Evolutionary conservation across 2,888 invertebrate species (phyloP).

Genomic region (Plagodis pulveraria): DNA sequence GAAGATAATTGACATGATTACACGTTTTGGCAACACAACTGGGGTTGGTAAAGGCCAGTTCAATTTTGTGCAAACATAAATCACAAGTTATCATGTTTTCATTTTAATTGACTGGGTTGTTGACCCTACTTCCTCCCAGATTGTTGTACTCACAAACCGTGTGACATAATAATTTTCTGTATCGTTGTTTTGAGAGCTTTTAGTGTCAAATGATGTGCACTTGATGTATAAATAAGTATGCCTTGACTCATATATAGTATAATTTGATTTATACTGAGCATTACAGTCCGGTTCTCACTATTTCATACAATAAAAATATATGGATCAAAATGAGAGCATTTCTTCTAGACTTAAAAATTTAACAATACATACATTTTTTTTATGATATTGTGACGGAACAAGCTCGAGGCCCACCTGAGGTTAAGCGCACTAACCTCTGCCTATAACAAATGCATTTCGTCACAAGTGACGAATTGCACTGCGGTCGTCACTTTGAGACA

Average conservation of each 20-base stretch:
- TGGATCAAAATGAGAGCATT: too few species aligned
- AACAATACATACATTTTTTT: too few species aligned
- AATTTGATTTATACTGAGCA: not conserved
- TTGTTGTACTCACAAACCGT: slow-evolving; percentile 47
- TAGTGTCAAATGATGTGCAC: slow-evolving; percentile 10
- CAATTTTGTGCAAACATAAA: slow-evolving; percentile 27
- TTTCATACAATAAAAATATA: too few species aligned
- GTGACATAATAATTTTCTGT: slow-evolving; percentile 35
- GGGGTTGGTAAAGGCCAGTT: slow-evolving; percentile 12
- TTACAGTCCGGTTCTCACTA: too few species aligned
- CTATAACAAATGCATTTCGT: too few species aligned
- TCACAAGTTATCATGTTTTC: slow-evolving; percentile 27
- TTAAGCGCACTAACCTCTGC: too few species aligned
- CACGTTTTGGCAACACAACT: slow-evolving; percentile 12
- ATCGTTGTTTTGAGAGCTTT: slow-evolving; percentile 11
- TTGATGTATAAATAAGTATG: slow-evolving; percentile 6
- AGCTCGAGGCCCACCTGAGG: too few species aligned
- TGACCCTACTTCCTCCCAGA: slow-evolving; percentile 62
- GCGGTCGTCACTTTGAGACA: too few species aligned
- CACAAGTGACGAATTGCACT: too few species aligned
- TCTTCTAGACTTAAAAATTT: too few species aligned
- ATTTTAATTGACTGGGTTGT: slow-evolving; percentile 49
- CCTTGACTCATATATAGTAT: slow-evolving; percentile 8
- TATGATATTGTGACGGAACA: too few species aligned
- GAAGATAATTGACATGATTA: slow-evolving; percentile 6